Percentiles rank a stretch among this genome's conserved stretches.
Conservation (phyloP, 2,888 invertebrate species). For the Thymelicus lineola region DNA sequence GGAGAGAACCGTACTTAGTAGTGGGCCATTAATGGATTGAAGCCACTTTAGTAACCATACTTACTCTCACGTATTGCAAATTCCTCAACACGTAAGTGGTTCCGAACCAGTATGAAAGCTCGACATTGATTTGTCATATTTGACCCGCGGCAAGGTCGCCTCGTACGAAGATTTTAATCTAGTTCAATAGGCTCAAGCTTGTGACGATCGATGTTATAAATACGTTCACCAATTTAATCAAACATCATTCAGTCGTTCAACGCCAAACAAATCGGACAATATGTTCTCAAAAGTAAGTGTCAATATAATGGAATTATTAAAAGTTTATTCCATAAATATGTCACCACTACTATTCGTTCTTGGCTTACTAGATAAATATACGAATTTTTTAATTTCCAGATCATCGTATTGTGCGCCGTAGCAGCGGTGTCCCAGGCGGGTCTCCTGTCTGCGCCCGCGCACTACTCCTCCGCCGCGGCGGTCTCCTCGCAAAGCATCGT, state of each 20-base stretch:
- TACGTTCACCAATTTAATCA: constrained; percentile 28
- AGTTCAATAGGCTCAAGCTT: background rate
- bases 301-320: background rate
- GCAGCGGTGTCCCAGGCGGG: constrained; percentile 56
- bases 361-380: no score
- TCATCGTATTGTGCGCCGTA: constrained; percentile 55
- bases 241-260: constrained; percentile 17
- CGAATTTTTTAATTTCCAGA: constrained; percentile 38
- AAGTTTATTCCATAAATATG: background rate
- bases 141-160: constrained; percentile 39
- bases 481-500: constrained; percentile 69
- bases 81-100: background rate
- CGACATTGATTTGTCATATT: constrained; percentile 4
- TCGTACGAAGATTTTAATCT: background rate
- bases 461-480: constrained; percentile 64
- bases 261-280: constrained; percentile 24
- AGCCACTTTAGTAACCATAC: background rate
- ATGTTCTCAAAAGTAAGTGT: constrained; percentile 48
- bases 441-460: constrained; percentile 61
- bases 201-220: constrained; percentile 3
- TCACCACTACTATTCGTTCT: no score
- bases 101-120: background rate
- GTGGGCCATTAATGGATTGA: no score
- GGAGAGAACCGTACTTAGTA: no score
- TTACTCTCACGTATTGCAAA: background rate